Evolutionary conservation across 2,888 invertebrate genomes (phyloP), one percentile per base, ranked within the genome.

Genomic region (Chirona hameri): DNA sequence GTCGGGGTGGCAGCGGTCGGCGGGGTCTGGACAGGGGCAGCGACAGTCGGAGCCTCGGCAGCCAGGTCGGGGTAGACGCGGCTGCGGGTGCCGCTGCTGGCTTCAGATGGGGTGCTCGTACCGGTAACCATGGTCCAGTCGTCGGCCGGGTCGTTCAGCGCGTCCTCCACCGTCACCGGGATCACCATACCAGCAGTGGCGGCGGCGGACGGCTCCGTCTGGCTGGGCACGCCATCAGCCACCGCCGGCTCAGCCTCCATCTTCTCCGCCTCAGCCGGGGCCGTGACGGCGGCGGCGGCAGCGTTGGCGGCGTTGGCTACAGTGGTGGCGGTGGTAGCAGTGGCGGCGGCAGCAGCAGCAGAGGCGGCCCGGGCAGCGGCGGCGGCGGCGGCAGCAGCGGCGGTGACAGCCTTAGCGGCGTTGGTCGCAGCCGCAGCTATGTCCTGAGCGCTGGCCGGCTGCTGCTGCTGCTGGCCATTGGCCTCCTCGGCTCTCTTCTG

Each of bases 31-130:
- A n/a, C n/a, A n/a, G n/a, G n/a, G n/a, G n/a, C n/a, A n/a, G n/a
- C n/a, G n/a, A n/a, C 76, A 0, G 24, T 27, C 69, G 69, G 29
- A 12, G 69, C 69, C n/a, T 29, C 76, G 46, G 76, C 10, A 9
- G 76, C 46, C 46, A 76, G 76, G 76, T 76, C 46, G 24, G 76
- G 76, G 46, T 76, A 76, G 46, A 76, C 76, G 46, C 76, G 76
- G 24, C 27, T 5, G 14, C 76, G 46, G 24, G 76, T 46, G 76
- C 76, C 76, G 76, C 24, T 10, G 4, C 39, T 10, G 4, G 27
- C 31, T 24, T 76, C 76, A 24, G 21, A 21, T 5, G 76, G 24
- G 21, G 76, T 24, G 76, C 46, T 24, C 14, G 31, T 7, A 46
- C 76, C 39, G 39, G 46, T 15, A 9, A 76, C 76, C 76, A 76